Evolutionary conservation across 2,888 invertebrate species (phyloP).

Genomic region (Podotricha telesiphe): DNA sequence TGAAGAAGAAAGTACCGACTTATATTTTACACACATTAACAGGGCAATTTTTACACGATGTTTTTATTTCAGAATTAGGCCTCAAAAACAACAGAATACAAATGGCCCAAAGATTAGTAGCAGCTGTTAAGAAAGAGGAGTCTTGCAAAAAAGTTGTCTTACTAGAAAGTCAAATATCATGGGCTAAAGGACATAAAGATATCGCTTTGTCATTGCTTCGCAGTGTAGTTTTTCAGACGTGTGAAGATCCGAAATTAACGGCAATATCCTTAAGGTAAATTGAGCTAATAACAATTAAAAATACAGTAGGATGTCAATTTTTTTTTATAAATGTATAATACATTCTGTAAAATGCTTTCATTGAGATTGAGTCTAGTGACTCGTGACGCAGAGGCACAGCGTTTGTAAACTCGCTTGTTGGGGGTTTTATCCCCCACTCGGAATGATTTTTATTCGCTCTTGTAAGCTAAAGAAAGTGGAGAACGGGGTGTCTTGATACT

Average conservation of each 20-base stretch:
- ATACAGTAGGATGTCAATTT: not conserved
- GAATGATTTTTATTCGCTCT: too few species aligned
- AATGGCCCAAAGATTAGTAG: conserved; percentile 80
- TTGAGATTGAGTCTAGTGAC: too few species aligned
- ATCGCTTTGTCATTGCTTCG: conserved; percentile 73
- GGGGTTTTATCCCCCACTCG: too few species aligned
- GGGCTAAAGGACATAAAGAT: conserved; percentile 77
- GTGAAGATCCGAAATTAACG: conserved; percentile 56
- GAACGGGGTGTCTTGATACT: too few species aligned
- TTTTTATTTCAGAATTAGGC: conserved; percentile 69
- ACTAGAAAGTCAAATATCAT: conserved; percentile 72
- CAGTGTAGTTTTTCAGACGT: conserved; percentile 59
- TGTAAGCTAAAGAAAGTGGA: too few species aligned
- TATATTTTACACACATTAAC: too few species aligned
- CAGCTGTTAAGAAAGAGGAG: conserved; percentile 67
- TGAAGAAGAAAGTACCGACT: too few species aligned
- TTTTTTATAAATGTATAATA: too few species aligned
- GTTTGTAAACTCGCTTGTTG: too few species aligned
- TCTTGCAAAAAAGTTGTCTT: conserved; percentile 63
- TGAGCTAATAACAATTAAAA: not conserved
- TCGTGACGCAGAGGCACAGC: too few species aligned
- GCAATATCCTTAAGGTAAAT: conserved; percentile 71
- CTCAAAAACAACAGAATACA: conserved; percentile 79
- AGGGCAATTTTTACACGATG: too few species aligned
- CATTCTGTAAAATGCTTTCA: too few species aligned